Conservation (phyloP, 2,888 invertebrate genomes). For the Galerucella calmariensis region DNA sequence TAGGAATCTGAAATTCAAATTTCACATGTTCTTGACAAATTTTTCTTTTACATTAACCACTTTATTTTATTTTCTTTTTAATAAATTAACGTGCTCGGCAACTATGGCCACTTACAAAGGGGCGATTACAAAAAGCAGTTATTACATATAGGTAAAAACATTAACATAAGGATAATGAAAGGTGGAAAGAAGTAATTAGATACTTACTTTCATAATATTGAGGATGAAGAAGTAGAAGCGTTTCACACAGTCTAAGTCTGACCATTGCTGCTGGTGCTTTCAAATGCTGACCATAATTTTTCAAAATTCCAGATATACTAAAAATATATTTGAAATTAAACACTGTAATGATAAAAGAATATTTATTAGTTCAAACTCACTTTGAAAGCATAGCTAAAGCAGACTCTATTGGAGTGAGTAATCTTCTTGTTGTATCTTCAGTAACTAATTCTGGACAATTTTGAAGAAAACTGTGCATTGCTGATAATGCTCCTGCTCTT, state of each 20-base stretch:
- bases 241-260: slow-evolving; percentile 91
- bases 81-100: too few relatives aligned
- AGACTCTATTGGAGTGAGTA: slow-evolving; percentile 93
- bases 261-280: slow-evolving; percentile 96
- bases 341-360: too few relatives aligned
- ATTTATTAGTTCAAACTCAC: slow-evolving; percentile 66
- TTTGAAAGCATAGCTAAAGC: slow-evolving; percentile 94
- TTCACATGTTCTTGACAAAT: background rate
- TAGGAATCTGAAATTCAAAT: slow-evolving; percentile 71
- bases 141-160: too few relatives aligned
- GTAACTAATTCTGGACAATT: slow-evolving; percentile 92
- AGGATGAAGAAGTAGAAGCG: slow-evolving; percentile 80
- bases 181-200: background rate
- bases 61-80: background rate
- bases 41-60: background rate
- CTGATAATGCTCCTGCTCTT: slow-evolving; percentile 94
- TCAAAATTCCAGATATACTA: slow-evolving; percentile 86
- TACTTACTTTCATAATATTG: slow-evolving; percentile 80
- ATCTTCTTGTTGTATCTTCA: slow-evolving; percentile 89
- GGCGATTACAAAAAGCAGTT: too few relatives aligned
- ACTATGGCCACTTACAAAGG: too few relatives aligned
- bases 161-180: background rate
- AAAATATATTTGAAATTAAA: slow-evolving; percentile 47
- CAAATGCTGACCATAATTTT: slow-evolving; percentile 89
- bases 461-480: slow-evolving; percentile 91